These are phyloP conservation scores for Lasioglossum lativentre DNA, from an alignment of 2,888 invertebrate species.

Conservation along the genomic window DNA sequence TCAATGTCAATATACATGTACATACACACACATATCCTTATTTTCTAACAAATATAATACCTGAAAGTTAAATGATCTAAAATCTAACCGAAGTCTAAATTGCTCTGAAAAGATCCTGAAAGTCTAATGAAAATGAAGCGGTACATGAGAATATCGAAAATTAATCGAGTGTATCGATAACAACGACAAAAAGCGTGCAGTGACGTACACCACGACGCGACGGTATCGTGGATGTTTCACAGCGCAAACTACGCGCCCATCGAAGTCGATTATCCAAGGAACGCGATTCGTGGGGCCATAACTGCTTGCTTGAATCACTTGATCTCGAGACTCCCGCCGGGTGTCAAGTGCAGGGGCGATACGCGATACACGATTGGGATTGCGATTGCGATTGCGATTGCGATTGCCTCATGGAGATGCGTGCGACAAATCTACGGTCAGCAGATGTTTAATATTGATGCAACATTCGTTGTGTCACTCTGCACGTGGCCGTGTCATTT, in stretches of 20 bases:
- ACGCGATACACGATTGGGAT: conserved; percentile 14
- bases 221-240: too few species aligned
- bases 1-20: too few species aligned
- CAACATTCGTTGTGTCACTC: conserved; percentile 26
- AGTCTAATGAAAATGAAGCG: background rate
- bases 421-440: conserved; percentile 36
- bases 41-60: too few species aligned
- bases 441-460: conserved; percentile 52
- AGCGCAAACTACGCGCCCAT: background rate
- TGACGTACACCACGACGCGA: too few species aligned
- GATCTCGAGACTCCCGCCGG: conserved; percentile 51
- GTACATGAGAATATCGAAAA: background rate
- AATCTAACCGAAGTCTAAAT: too few species aligned
- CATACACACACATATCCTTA: too few species aligned
- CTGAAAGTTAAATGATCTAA: too few species aligned
- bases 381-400: background rate
- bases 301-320: conserved; percentile 63
- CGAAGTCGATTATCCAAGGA: conserved; percentile 50
- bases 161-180: background rate
- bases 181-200: background rate
- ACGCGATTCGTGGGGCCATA: conserved; percentile 44
- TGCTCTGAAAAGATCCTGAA: too few species aligned
- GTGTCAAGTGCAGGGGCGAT: conserved; percentile 63
- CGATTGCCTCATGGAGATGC: conserved; percentile 45
- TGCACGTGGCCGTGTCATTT: conserved; percentile 35